Evolutionary conservation across 2,113 vertebrate species (phyloP).

Genomic region (Embiotoca jacksoni): DNA sequence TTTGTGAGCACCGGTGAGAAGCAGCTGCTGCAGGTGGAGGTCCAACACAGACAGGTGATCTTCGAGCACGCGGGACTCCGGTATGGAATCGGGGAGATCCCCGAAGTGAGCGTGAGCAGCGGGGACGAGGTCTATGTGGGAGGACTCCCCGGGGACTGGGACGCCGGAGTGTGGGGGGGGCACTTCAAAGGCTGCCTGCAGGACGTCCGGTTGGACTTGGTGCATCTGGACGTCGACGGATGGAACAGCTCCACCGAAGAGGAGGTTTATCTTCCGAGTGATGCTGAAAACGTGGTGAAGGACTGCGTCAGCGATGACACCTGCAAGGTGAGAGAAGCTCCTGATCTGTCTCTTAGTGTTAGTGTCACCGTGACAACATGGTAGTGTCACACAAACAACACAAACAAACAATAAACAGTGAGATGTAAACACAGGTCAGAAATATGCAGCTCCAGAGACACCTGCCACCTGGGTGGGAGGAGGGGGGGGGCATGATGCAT

Average conservation of each 20-base stretch:
- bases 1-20: slow-evolving; percentile 85
- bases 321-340: slow-evolving; percentile 84
- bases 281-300: slow-evolving; percentile 76
- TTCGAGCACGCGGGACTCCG: slow-evolving; percentile 69
- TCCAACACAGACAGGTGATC: slow-evolving; percentile 72
- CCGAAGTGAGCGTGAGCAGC: slow-evolving; percentile 56
- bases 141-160: slow-evolving; percentile 75
- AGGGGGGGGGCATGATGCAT: no score
- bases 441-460: no score
- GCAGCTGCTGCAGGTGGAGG: slow-evolving; percentile 84
- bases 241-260: slow-evolving; percentile 52
- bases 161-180: slow-evolving; percentile 84
- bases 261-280: slow-evolving; percentile 59
- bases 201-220: slow-evolving; percentile 87
- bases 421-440: no score
- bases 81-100: slow-evolving; percentile 80
- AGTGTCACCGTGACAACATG: no score
- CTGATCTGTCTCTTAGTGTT: neutral
- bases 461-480: no score
- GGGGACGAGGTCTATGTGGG: slow-evolving; percentile 85
- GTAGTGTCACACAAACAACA: no score
- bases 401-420: no score
- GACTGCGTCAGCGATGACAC: slow-evolving; percentile 91
- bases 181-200: slow-evolving; percentile 94
- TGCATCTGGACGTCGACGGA: slow-evolving; percentile 75